These are phyloP conservation scores for Ridgeia piscesae DNA, from an alignment of 1,140 invertebrate genomes.

Conservation along the genomic window DNA sequence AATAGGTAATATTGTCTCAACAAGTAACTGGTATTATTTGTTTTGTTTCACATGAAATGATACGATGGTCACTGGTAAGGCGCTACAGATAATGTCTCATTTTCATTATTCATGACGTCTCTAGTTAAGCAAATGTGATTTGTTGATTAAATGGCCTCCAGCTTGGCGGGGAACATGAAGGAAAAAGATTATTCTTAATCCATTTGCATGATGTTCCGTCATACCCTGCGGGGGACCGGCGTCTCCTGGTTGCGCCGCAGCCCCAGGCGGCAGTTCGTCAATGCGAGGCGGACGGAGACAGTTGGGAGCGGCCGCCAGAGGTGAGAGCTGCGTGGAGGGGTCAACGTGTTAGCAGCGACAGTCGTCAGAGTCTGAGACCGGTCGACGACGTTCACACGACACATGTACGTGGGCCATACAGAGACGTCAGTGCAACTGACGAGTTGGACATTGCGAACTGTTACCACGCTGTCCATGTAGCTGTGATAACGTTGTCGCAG, in stretches of 20 bases:
- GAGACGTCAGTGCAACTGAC: neutral
- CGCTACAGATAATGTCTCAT: neutral
- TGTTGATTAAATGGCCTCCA: neutral
- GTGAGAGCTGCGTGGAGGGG: neutral
- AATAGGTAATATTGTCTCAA: neutral
- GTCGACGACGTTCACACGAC: neutral
- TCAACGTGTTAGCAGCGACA: neutral
- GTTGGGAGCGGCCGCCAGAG: neutral
- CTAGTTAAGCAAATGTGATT: neutral
- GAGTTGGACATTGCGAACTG: neutral
- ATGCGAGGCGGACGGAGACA: neutral
- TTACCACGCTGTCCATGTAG: neutral
- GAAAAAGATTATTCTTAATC: neutral
- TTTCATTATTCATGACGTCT: neutral
- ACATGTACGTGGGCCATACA: neutral
- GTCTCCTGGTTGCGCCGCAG: neutral
- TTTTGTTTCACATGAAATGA: neutral
- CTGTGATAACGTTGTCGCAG: neutral
- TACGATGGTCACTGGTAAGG: neutral
- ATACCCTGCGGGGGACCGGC: neutral
- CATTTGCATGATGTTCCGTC: neutral
- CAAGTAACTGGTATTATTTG: neutral
- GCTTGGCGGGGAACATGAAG: neutral
- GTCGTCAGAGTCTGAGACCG: neutral
- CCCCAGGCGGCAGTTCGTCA: neutral